These are phyloP conservation scores for Agrochola lychnidis DNA, from an alignment of 2,888 invertebrate species.

Conservation along the genomic window DNA sequence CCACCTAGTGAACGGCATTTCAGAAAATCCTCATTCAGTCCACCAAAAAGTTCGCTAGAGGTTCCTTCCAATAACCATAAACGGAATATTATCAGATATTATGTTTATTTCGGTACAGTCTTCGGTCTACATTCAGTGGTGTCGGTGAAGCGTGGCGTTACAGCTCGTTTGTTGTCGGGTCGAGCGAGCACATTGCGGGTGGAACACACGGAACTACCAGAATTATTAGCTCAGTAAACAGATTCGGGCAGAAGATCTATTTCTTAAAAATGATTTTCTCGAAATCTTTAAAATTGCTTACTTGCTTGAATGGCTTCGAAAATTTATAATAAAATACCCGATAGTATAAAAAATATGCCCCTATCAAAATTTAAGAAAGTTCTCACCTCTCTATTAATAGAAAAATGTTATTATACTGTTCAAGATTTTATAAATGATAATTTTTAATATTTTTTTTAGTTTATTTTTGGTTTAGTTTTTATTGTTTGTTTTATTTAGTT, in stretches of 20 bases:
- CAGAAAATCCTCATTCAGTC: background rate
- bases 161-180: constrained; percentile 24
- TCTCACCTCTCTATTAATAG: no score
- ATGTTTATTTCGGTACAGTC: constrained; percentile 15
- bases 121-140: constrained; percentile 18
- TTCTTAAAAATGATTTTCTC: background rate
- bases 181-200: constrained; percentile 19
- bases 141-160: constrained; percentile 29
- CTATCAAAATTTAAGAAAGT: no score
- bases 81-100: background rate
- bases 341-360: no score
- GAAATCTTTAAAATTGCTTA: no score
- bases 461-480: no score
- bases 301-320: no score
- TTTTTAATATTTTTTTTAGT: no score
- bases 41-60: background rate
- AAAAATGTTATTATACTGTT: no score
- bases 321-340: no score
- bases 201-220: constrained; percentile 41
- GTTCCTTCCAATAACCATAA: background rate
- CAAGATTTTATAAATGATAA: no score
- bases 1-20: no score
- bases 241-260: constrained; percentile 21
- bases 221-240: constrained; percentile 2
- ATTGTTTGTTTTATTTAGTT: no score